Evolutionary conservation across 1,140 invertebrate species (phyloP), one percentile per base, ranked within the genome.

Genomic region (Drosophila navojoa): DNA sequence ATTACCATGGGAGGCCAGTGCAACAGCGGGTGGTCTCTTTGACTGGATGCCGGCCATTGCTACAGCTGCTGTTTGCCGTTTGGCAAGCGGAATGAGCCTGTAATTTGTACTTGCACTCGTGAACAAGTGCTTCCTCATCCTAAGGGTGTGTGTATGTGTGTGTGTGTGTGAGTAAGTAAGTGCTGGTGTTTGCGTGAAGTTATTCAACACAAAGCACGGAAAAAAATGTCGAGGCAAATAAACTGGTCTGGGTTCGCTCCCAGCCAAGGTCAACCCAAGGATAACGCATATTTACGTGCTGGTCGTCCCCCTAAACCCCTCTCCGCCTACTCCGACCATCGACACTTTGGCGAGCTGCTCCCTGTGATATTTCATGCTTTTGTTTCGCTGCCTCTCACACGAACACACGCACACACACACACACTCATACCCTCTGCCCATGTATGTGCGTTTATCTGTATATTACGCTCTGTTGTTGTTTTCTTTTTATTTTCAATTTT

Each of bases 51-150:
- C 52, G 44, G 45, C 67, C 40, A 38, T 42, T 57, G 25, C 54
- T 54, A 4, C 67, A 38, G 58, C 50, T 53, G 66, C 44, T 27
- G 52, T 71, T 74, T 71, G 66, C 44, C 35, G 52, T 71, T 74
- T 71, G 77, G 62, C 73, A 66, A 76, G 50, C 62, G 71, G 73
- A 89, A 84, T 80, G 79, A 74, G 85, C 71, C 71, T 67, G 86
- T 81, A 90, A 89, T 90, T 90, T 90, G 85, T 89, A 90, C 82
- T 87, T 89, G 84, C 84, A 89, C 79, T 84, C 84, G 71, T 84
- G 66, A 82, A 82, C 76, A 82, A 55, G 70, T 71, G 50, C 35
- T 32, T 49, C 29, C 15, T 29, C 4, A 54, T 32, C 61, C 42
- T 5, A 15, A 29, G 10, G 11, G 2, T 38, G 10, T 38, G 2